Evolutionary conservation across 2,797 vertebrate genomes (phyloP), one percentile per base, ranked within the genome.

Genomic region (Mergus octosetaceus): DNA sequence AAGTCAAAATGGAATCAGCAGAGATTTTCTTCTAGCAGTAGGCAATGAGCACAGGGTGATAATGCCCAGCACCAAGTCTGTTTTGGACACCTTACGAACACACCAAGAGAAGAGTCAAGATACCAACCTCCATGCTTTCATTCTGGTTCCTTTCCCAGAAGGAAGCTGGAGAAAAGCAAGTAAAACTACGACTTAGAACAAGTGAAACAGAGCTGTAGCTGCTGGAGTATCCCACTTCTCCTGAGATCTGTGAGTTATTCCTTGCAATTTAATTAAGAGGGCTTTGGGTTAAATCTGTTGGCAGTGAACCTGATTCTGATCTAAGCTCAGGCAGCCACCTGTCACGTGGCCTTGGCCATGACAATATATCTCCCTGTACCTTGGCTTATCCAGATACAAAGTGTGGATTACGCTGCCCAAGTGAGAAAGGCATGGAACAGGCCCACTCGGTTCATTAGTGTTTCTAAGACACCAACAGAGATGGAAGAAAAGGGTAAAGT

Each of bases 121-220:
- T 53, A 72, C 3, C 54, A 87, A 47, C 71, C 56, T 85, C 57
- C 30, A 78, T 88, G 51, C 25, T 81, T 74, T 85, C 71, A 36
- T 91, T 91, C 70, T 62, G 20, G 12, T 79, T 92, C 27, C 57
- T 79, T 87, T 91, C 73, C 54, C 91, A 77, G 71, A 88, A 76
- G 74, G 54, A 89, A 87, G 19, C 54, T 62, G n/a, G 54, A 68
- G 30, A 83, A 93, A 83, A 43, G 22, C 19, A 70, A 47, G 60
- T 64, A 91, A 86, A 90, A 38, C 4, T 69, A 32, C 1, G 12
- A 47, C 7, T 76, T 71, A 45, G 22, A 69, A 72, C 17, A 82
- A 79, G 51, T 39, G 34, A 86, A 94, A 13, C 36, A 82, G 64
- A 93, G 34, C 38, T 73, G 36, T 51, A 80, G 49, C 62, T 76